Conservation (phyloP, 2,113 vertebrate genomes). For the Prunella himalayana region DNA sequence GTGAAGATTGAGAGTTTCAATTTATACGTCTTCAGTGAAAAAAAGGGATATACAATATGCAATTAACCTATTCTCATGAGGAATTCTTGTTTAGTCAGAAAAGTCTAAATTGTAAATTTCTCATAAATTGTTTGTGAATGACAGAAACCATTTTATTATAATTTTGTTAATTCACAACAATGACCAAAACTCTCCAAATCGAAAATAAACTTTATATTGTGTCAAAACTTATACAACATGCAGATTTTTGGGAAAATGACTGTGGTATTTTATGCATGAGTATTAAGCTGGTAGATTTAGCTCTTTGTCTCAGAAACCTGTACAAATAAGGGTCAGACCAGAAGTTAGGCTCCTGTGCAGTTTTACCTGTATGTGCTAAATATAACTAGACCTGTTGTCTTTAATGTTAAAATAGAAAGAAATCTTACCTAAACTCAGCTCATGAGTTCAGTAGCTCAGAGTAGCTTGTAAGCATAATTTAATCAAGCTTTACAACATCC, state of each 20-base stretch:
- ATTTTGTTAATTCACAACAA: neutral
- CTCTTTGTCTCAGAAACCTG: neutral
- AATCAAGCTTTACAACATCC: neutral
- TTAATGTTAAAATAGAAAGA: neutral
- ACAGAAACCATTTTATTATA: neutral
- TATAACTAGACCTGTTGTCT: neutral
- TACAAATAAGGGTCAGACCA: neutral
- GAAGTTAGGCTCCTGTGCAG: neutral
- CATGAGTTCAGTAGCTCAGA: neutral
- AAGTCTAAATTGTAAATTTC: neutral
- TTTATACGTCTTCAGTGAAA: neutral
- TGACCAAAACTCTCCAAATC: fast-evolving
- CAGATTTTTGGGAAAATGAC: neutral
- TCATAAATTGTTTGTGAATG: neutral
- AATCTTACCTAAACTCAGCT: neutral
- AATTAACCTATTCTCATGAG: neutral
- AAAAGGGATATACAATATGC: neutral
- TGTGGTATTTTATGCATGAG: neutral
- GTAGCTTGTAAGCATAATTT: neutral
- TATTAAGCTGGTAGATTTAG: neutral
- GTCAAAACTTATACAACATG: fast-evolving
- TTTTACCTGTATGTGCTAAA: neutral
- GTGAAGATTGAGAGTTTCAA: neutral
- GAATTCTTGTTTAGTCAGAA: neutral
- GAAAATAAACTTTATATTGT: neutral